Conservation (phyloP, 2,888 invertebrate genomes). For the Drosophila neonasuta region DNA sequence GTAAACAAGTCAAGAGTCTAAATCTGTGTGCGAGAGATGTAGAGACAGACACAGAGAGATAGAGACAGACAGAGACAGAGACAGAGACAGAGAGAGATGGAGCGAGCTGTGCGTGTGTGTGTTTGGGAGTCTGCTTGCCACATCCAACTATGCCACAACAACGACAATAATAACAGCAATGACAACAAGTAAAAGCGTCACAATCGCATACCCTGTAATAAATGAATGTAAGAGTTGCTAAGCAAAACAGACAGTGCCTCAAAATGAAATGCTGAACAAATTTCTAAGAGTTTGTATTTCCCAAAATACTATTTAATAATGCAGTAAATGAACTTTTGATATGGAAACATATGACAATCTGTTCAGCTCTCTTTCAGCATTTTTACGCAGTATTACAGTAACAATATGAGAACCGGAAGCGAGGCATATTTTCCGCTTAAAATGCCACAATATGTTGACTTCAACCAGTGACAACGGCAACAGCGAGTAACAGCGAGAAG, state of each 20-base stretch:
- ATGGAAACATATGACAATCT: too few relatives aligned
- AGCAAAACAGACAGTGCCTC: background rate
- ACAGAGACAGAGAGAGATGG: too few relatives aligned
- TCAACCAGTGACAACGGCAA: slow-evolving; percentile 28
- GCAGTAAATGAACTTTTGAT: too few relatives aligned
- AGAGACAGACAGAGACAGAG: too few relatives aligned
- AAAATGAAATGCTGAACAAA: too few relatives aligned
- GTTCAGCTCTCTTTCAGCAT: background rate
- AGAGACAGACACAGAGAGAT: too few relatives aligned
- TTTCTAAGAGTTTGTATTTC: too few relatives aligned
- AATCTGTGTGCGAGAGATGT: too few relatives aligned
- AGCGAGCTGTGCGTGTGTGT: background rate
- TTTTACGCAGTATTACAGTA: slow-evolving; percentile 17
- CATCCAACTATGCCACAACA: slow-evolving; percentile 22
- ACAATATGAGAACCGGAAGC: slow-evolving; percentile 50
- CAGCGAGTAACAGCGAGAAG: slow-evolving; percentile 10
- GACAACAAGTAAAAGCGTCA: slow-evolving; percentile 15
- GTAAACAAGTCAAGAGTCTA: slow-evolving; percentile 37
- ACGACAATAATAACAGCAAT: slow-evolving; percentile 35
- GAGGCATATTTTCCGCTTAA: slow-evolving; percentile 70
- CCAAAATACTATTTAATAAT: too few relatives aligned
- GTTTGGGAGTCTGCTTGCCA: slow-evolving; percentile 16
- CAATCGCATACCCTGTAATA: slow-evolving; percentile 11
- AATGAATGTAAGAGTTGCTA: background rate
- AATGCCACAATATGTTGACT: slow-evolving; percentile 61